phyloP scores from a whole-genome alignment of 2,888 invertebrate genomes.

The Fissipunctia ypsillon region DNA sequence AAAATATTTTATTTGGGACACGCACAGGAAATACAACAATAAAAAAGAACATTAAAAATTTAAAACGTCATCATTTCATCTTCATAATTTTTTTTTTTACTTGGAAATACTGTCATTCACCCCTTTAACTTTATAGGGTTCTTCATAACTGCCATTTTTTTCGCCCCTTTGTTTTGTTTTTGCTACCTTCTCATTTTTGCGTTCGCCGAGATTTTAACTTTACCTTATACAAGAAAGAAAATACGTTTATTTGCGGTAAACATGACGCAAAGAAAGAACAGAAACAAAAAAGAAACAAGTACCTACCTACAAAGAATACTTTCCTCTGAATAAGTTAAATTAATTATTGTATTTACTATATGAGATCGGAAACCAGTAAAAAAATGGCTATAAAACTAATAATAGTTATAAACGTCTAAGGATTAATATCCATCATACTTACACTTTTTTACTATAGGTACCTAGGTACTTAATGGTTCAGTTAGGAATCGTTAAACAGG shows the following conservation, averaged over 20 bases:
- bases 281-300: too few relatives aligned
- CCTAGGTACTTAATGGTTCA: not conserved
- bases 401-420: not conserved
- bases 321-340: not conserved
- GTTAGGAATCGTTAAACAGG: conserved; percentile 1
- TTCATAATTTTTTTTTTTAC: too few relatives aligned
- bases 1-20: too few relatives aligned
- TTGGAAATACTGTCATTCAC: conserved; percentile 24
- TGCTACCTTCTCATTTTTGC: not conserved
- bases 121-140: too few relatives aligned
- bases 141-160: not conserved
- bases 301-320: too few relatives aligned
- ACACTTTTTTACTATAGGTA: not conserved
- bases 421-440: not conserved
- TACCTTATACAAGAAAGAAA: too few relatives aligned
- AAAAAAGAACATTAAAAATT: too few relatives aligned
- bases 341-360: not conserved
- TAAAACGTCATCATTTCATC: too few relatives aligned
- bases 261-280: too few relatives aligned
- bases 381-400: conserved; percentile 4
- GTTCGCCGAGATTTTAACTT: not conserved
- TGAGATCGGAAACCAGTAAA: not conserved
- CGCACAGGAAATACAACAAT: too few relatives aligned
- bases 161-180: too few relatives aligned
- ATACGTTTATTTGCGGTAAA: too few relatives aligned